Conservation (phyloP, 1,140 invertebrate genomes). For the Brachionus rubens region DNA sequence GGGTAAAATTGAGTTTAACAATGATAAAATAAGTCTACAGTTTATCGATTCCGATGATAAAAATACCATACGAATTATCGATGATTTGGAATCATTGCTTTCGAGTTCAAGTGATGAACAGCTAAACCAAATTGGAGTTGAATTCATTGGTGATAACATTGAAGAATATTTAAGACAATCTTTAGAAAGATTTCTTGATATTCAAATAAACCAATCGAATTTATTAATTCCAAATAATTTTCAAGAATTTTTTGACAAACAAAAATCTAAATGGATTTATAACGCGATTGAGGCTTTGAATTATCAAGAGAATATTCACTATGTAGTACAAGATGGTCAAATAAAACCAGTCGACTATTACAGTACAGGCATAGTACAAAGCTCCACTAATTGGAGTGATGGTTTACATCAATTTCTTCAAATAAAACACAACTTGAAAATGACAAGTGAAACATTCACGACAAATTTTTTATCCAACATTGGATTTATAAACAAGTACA, state of each 20-base stretch:
- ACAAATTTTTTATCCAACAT: slow-evolving; percentile 6
- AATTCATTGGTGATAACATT: too few species aligned
- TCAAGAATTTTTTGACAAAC: neutral
- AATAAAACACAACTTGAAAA: neutral
- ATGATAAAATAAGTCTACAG: neutral
- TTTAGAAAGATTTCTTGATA: too few species aligned
- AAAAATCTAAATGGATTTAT: neutral
- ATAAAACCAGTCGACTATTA: neutral
- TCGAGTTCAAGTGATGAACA: too few species aligned
- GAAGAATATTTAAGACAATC: too few species aligned
- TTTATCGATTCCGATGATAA: too few species aligned
- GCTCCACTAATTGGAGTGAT: neutral
- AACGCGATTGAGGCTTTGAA: neutral
- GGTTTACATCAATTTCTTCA: slow-evolving; percentile 23
- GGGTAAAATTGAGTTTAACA: neutral
- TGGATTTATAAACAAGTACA: neutral
- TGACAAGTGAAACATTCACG: neutral
- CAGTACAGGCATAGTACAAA: slow-evolving; percentile 15
- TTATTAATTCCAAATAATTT: neutral
- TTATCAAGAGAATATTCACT: neutral
- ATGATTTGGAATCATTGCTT: too few species aligned
- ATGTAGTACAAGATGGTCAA: neutral
- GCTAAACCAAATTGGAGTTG: too few species aligned
- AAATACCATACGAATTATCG: too few species aligned
- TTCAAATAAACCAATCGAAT: too few species aligned